phyloP scores from a whole-genome alignment of 1,140 invertebrate genomes.

The Rhynchophorus ferrugineus region DNA sequence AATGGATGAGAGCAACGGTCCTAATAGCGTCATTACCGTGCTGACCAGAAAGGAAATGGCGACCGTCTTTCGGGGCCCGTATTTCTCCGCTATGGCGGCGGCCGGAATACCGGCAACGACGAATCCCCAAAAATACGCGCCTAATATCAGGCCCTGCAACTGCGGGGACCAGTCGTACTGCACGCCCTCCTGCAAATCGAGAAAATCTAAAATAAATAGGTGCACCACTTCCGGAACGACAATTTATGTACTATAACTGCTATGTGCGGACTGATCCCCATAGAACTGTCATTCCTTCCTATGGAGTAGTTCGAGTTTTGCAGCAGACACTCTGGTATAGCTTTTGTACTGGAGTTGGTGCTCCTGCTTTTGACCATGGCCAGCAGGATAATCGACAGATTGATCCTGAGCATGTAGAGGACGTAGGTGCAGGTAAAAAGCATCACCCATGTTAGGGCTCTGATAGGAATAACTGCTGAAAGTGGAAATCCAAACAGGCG shows the following conservation, averaged over 20 bases:
- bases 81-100: conserved; percentile 36
- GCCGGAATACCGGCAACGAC: conserved; percentile 34
- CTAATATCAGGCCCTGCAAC: conserved; percentile 57
- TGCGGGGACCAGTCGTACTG: conserved; percentile 51
- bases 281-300: no score
- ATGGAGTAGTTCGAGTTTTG: neutral
- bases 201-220: no score
- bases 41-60: conserved; percentile 56
- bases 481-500: no score
- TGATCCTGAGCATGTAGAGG: conserved; percentile 63
- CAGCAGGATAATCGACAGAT: conserved; percentile 64
- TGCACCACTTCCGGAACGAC: neutral
- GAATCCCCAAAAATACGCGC: conserved; percentile 60
- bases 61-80: conserved; percentile 53
- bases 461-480: conserved; percentile 19
- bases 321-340: conserved; percentile 10
- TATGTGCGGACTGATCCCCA: no score
- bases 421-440: conserved; percentile 49
- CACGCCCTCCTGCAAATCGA: conserved; percentile 30
- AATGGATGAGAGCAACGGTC: conserved; percentile 53
- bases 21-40: conserved; percentile 61
- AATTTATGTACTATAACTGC: no score
- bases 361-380: conserved; percentile 48
- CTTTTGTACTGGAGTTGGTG: neutral
- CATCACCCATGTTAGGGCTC: conserved; percentile 24